Base-by-base conservation (phyloP, 2,888 invertebrate species). In the Cheilosia pagana region DNA sequence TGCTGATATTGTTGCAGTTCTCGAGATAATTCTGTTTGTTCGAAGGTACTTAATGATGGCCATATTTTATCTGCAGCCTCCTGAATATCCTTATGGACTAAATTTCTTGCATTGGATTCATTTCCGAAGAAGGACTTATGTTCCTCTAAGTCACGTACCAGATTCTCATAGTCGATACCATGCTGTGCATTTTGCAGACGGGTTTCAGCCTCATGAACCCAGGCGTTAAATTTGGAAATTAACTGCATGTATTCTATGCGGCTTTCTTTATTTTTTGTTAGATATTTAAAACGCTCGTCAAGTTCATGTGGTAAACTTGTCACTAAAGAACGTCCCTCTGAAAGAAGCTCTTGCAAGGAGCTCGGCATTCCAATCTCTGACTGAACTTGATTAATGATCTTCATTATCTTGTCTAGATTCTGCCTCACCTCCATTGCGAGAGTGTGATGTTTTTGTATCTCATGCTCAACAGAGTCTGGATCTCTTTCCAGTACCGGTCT, bases 161-260 rank as follows among this genome's bases (percentile, higher is more conserved):
- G 95, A 87, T 96, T 96, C 88, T 96, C 96, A 89, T 97, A 98
- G 90, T 98, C 96, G 6, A 98, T 95, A 14, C 98, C 98, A 86
- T 96, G 95, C 89, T 96, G 96, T 86, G 95, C 95, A 89, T 95
- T 95, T 83, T 95, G 94, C 23, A 98, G 91, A 52, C 96, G 94
- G 60, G 95, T 94, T 87, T 95, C 95, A 0, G 97, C 97, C 89
- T 97, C 96, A 88, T 95, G 95, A 0, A 97, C 95, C 97, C 98
- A 97, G 67, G 94, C 94, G 88, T 95, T 95, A 6, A 98, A 93
- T 90, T 96, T 95, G 57, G 96, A 95, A 1, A 96, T 95, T 5
- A 96, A 92, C 62, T 94, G 93, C 87, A 95, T 94, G 89, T 97
- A 97, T 87, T 96, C 95, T 86, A 96, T 93, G 23, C 97, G 94